Percentiles rank a stretch among this genome's conserved stretches.
Conservation (phyloP, 2,113 vertebrate species). For the Apteryx mantelli region DNA sequence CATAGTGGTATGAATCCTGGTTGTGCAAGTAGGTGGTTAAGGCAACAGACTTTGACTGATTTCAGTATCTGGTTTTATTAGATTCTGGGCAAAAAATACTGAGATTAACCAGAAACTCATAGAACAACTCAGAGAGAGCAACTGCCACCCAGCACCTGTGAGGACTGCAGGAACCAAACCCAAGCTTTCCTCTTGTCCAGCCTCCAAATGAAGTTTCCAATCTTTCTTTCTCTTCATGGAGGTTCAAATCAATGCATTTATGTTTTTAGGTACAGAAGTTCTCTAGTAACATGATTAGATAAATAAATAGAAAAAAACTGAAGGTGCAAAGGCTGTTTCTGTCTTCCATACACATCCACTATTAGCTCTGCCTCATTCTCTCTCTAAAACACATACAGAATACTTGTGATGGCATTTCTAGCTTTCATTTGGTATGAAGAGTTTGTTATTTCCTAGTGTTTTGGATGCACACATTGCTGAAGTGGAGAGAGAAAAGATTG, state of each 20-base stretch:
- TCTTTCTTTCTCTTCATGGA: background rate
- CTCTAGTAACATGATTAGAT: background rate
- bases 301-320: background rate
- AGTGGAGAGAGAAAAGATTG: background rate
- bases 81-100: background rate
- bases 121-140: background rate
- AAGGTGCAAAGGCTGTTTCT: background rate
- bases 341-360: background rate
- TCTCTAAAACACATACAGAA: background rate
- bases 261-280: background rate
- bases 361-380: background rate
- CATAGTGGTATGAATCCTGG: accelerated
- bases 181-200: background rate
- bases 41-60: background rate
- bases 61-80: background rate
- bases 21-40: background rate
- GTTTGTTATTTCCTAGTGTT: background rate
- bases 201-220: background rate
- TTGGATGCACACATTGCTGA: background rate
- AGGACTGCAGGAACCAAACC: background rate
- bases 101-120: background rate
- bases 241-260: background rate
- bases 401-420: background rate
- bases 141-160: background rate
- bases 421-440: background rate